A percentile compares a stretch with the other conserved stretches of the same genome.
Conservation (phyloP, 2,797 vertebrate species). For the Gallinago stenura region DNA sequence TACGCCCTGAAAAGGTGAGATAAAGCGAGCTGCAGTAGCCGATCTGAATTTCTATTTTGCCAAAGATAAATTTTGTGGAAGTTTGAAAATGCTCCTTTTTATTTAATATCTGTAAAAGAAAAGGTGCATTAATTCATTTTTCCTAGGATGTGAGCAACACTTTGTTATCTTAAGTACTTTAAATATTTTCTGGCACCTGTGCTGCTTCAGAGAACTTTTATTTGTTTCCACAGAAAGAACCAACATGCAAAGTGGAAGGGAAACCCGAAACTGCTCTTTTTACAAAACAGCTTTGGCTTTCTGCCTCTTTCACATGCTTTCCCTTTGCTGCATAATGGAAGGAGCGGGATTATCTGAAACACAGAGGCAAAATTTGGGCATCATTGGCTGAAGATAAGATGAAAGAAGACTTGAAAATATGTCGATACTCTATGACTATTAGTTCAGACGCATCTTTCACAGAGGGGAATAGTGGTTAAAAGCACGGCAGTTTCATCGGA, state of each 20-base stretch:
- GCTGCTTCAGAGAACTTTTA: slow-evolving; percentile 42
- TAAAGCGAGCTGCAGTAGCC: neutral
- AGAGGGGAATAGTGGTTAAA: neutral
- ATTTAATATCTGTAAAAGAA: neutral
- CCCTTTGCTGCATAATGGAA: slow-evolving; percentile 47
- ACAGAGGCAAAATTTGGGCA: neutral
- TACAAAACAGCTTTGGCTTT: neutral
- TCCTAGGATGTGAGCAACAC: neutral
- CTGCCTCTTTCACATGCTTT: slow-evolving; percentile 11
- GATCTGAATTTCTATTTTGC: neutral
- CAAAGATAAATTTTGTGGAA: neutral
- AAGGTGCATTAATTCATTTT: neutral
- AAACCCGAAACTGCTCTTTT: neutral
- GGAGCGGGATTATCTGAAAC: slow-evolving; percentile 14
- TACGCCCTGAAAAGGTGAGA: neutral
- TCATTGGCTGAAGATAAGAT: neutral
- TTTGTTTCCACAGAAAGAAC: slow-evolving; percentile 68
- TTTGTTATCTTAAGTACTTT: neutral
- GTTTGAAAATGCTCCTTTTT: neutral
- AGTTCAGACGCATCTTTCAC: slow-evolving; percentile 3
- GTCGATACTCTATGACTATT: neutral
- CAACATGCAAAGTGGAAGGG: slow-evolving; percentile 52
- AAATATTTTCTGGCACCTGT: neutral
- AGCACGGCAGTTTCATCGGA: neutral
- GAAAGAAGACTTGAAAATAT: slow-evolving; percentile 30